A percentile compares a stretch with the other conserved stretches of the same genome.
Conservation (phyloP, 2,888 invertebrate species). For the Epinotia brunnichana region DNA sequence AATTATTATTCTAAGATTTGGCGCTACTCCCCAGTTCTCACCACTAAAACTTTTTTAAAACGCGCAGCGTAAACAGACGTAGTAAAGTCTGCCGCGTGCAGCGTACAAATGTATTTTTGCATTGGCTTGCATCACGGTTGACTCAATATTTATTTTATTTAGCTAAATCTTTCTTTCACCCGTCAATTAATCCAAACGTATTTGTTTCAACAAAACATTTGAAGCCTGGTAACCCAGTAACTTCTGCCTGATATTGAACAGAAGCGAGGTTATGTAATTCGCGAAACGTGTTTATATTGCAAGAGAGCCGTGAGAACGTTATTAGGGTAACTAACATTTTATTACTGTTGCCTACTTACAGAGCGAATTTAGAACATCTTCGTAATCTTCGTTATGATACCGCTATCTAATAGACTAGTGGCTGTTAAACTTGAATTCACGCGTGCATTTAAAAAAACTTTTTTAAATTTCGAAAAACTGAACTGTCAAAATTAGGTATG, state of each 20-base stretch:
- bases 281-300: conserved; percentile 34
- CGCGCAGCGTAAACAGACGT: background rate
- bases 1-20: no score
- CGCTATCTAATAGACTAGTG: no score
- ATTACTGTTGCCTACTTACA: conserved; percentile 15
- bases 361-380: background rate
- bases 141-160: conserved; percentile 32
- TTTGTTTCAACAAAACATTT: conserved; percentile 63
- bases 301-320: conserved; percentile 26
- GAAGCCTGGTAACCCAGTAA: conserved; percentile 51
- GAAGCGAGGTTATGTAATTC: conserved; percentile 48
- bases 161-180: conserved; percentile 48
- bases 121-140: conserved; percentile 29
- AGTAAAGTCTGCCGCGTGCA: background rate
- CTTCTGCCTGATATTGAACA: conserved; percentile 48
- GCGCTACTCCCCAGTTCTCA: background rate
- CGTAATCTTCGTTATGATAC: background rate
- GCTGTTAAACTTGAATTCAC: no score
- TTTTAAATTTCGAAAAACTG: no score
- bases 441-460: no score
- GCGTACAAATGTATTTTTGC: conserved; percentile 27
- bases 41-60: background rate
- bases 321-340: conserved; percentile 28
- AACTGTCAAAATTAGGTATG: no score
- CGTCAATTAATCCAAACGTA: conserved; percentile 59